Evolutionary conservation across 2,888 invertebrate species (phyloP).

Genomic region (Sinhomidia bicolor): DNA sequence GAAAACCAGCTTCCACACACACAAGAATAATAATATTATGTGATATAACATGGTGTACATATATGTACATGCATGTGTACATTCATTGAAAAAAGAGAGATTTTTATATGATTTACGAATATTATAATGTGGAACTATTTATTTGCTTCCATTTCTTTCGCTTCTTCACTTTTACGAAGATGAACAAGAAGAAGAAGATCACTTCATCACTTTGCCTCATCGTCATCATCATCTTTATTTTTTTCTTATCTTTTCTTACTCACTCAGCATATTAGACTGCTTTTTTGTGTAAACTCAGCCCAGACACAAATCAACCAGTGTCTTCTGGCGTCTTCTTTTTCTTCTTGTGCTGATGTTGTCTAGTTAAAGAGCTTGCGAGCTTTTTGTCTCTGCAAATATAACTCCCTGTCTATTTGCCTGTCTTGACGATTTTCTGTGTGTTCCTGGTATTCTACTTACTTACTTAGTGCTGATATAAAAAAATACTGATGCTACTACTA

Average conservation of each 20-base stretch:
- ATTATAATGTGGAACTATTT: conserved; percentile 8
- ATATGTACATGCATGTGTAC: background rate
- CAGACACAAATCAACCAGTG: conserved; percentile 35
- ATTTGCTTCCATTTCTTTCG: background rate
- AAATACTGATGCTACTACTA: background rate
- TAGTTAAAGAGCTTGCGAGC: conserved; percentile 35
- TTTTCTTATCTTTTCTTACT: conserved; percentile 32
- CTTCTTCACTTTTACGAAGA: conserved; percentile 15
- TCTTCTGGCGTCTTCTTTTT: conserved; percentile 22
- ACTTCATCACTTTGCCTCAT: conserved; percentile 33
- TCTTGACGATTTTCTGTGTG: background rate
- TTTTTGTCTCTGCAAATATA: conserved; percentile 26
- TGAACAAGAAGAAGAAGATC: conserved; percentile 14
- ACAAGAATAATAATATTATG: background rate
- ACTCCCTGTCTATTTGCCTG: background rate
- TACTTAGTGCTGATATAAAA: background rate
- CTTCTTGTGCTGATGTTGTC: conserved; percentile 14
- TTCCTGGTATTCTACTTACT: background rate
- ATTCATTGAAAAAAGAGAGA: background rate
- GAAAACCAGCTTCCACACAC: conserved; percentile 2
- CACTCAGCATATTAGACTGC: conserved; percentile 32
- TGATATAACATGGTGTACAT: background rate
- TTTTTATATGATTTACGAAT: background rate
- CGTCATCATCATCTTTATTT: background rate
- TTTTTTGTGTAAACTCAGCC: conserved; percentile 26